A percentile compares a stretch with the other conserved stretches of the same genome.
These are phyloP conservation scores for Trypoxylus dichotomus DNA, from an alignment of 1,140 invertebrate genomes.

Conservation along the genomic window DNA sequence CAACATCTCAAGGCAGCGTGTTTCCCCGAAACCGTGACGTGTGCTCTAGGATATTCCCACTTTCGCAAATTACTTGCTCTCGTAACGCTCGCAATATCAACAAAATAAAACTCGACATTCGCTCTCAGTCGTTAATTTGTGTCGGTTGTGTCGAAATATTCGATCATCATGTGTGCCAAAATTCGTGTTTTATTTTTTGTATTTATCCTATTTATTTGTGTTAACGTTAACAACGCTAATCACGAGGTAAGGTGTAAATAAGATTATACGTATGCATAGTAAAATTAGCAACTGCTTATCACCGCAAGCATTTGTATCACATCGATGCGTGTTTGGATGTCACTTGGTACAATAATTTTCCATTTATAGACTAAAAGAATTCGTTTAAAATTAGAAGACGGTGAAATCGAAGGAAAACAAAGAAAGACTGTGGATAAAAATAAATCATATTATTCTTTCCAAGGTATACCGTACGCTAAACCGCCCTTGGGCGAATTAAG, in stretches of 20 bases:
- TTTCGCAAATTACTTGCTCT: too few relatives aligned
- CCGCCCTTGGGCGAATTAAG: slow-evolving; percentile 48
- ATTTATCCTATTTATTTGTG: not conserved
- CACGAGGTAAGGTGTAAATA: not conserved
- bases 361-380: not conserved
- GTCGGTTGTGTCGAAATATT: too few relatives aligned
- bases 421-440: not conserved
- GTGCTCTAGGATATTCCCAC: too few relatives aligned
- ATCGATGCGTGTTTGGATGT: not conserved
- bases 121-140: too few relatives aligned
- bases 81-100: too few relatives aligned
- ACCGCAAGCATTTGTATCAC: not conserved
- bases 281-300: not conserved
- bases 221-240: not conserved
- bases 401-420: not conserved
- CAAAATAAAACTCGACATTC: too few relatives aligned
- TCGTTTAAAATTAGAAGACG: not conserved
- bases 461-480: slow-evolving; percentile 51
- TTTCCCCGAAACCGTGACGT: too few relatives aligned
- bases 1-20: too few relatives aligned
- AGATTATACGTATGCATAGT: not conserved
- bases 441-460: slow-evolving; percentile 46
- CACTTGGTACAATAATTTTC: not conserved
- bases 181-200: not conserved
- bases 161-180: too few relatives aligned